Base-by-base conservation (phyloP, 1,140 invertebrate genomes). In the Palaemon carinicauda region DNA sequence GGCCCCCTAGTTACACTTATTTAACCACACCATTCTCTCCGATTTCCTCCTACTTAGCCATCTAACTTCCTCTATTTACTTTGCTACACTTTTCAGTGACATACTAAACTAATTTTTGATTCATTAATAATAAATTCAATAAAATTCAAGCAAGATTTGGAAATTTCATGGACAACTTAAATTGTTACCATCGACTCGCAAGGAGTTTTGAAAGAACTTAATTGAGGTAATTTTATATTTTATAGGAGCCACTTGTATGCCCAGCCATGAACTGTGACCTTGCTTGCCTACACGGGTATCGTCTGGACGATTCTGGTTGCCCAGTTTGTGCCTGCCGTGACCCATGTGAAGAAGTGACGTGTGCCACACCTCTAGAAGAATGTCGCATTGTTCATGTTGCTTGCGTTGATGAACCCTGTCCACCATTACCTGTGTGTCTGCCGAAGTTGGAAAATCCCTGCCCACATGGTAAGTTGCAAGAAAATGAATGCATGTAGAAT, bases 371-470 rank as follows among this genome's bases (percentile, higher is more conserved):
- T 86, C 56, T 85, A 29, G 95, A 96, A 88, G 93, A 93, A 14
- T 95, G 95, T 80, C 91, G 91, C 19, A 92, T 93, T 90, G 92
- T 94, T 0, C 91, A 93, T 80, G 92, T 94, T 0, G 92, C 92
- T 14, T 94, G 93, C 87, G 89, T 91, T 54, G 90, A 92, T 10
- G 92, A 93, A 0, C 94, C 94, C 0, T 96, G 96, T 90, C 95
- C 95, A 0, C 94, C 95, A 0, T 93, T 96, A 60, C 95, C 95
- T 0, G 94, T 96, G 53, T 97, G 96, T 90, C 91, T 96, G 14
- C 96, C 96, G 0, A 93, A 94, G 5, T 94, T 95, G n/a, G 94
- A 94, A 19, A 96, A 96, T 84, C 94, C 95, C 0, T 96, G 94
- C 84, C 94, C 94, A 2, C 93, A 93, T 88, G 94, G 94, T 0